A percentile compares a stretch with the other conserved stretches of the same genome.
These are phyloP conservation scores for Geophilus truncorum DNA, from an alignment of 2,888 invertebrate genomes.

Conservation along the genomic window DNA sequence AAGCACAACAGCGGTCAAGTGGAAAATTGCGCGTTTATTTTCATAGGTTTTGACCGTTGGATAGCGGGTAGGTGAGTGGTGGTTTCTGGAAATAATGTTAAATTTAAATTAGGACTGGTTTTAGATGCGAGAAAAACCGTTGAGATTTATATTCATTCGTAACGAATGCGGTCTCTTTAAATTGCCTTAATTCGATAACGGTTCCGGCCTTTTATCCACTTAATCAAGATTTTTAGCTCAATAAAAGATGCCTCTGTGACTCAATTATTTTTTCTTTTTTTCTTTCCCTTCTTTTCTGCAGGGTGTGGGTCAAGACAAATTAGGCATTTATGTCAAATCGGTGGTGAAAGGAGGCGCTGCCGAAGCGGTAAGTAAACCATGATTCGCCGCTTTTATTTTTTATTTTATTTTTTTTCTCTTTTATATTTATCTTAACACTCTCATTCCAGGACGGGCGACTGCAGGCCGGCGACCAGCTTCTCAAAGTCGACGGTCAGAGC, in stretches of 20 bases:
- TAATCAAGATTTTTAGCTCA: background rate
- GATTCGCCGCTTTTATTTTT: background rate
- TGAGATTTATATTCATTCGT: too few relatives aligned
- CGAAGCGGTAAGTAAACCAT: slow-evolving; percentile 47
- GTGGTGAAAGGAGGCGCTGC: slow-evolving; percentile 74
- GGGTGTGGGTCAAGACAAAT: slow-evolving; percentile 71
- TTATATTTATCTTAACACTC: background rate
- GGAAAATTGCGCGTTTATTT: too few relatives aligned
- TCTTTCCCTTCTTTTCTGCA: slow-evolving; percentile 46
- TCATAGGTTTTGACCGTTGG: too few relatives aligned
- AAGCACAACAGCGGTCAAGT: too few relatives aligned
- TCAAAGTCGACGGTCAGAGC: slow-evolving; percentile 95
- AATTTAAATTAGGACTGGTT: too few relatives aligned
- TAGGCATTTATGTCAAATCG: slow-evolving; percentile 98
- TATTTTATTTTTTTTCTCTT: background rate
- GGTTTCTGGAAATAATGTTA: too few relatives aligned
- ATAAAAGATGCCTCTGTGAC: background rate
- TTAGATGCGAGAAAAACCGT: too few relatives aligned
- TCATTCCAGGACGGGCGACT: slow-evolving; percentile 74
- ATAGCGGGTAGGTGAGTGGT: too few relatives aligned
- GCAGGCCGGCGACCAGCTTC: slow-evolving; percentile 92
- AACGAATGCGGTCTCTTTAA: background rate
- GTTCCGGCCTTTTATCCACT: background rate
- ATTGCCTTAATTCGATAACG: background rate
- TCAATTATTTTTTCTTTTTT: too few relatives aligned